Base-by-base conservation (phyloP, 37 sponge, comb jelly and placozoan genomes). In the Hexactinellida sp. region DNA sequence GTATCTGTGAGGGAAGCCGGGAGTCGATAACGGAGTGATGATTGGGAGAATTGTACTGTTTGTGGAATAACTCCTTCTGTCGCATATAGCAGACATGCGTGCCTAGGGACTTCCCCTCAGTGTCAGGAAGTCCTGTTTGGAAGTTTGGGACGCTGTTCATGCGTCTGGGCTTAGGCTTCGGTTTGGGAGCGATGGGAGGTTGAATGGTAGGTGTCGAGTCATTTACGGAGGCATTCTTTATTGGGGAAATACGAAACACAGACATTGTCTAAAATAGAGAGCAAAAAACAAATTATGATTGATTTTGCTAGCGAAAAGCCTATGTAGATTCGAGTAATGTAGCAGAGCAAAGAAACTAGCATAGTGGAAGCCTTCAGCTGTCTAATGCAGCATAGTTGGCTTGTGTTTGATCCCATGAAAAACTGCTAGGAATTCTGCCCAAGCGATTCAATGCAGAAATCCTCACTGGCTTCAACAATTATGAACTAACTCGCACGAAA, bases 391-490 rank as follows among this genome's bases (percentile, higher is more conserved):
- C 30, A 63, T 5, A 63, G 21, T 63, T 63, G 76, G 76, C 76
- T 63, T 63, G 76, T 23, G 76, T 63, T n/a, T 63, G 76, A 63
- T 63, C 76, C 76, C 28, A n/a, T 63, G 76, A 25, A 63, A 25
- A n/a, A 63, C 52, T 19, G 9, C 13, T 47, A 47, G 52, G 52
- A 47, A 47, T 47, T 47, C 52, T 47, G 52, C 52, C 9, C 52
- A 47, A 47, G 16, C 52, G 52, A 19, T 47, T 47, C 9, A 47
- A 47, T 19, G 52, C 52, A 47, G 16, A 47, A 47, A 47, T n/a
- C n/a, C n/a, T n/a, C n/a, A n/a, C n/a, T n/a, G n/a, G n/a, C n/a
- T n/a, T n/a, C n/a, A n/a, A n/a, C n/a, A n/a, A n/a, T n/a, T n/a
- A n/a, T n/a, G n/a, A n/a, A n/a, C n/a, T n/a, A n/a, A n/a, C n/a